Percentiles rank a stretch among this genome's conserved stretches.
These are phyloP conservation scores for Rhopilema esculentum DNA, from an alignment of 30 jellyfish, hydroid and myxozoan genomes.

Conservation along the genomic window DNA sequence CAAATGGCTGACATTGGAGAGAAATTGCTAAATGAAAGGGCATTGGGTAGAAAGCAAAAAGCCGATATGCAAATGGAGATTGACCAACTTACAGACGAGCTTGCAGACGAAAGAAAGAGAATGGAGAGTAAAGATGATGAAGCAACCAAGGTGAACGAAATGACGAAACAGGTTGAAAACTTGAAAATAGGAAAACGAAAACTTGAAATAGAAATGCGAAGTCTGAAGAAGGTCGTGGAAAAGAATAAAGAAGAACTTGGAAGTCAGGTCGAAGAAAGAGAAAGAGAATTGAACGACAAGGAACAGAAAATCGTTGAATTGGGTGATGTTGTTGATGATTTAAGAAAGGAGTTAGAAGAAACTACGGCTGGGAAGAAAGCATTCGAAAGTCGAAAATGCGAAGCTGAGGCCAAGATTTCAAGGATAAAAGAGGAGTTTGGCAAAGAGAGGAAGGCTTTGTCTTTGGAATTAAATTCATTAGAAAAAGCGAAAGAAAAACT, in stretches of 20 bases:
- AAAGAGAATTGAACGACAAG: slow-evolving; percentile 6
- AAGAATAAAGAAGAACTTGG: slow-evolving; percentile 8
- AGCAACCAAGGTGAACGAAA: background rate
- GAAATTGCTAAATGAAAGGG: slow-evolving; percentile 48
- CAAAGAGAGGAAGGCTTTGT: background rate
- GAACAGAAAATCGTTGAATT: slow-evolving; percentile 17
- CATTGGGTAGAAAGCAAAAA: slow-evolving; percentile 15
- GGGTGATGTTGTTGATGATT: background rate
- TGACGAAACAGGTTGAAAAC: background rate
- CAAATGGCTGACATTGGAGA: slow-evolving; percentile 53
- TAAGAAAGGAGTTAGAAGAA: slow-evolving; percentile 1
- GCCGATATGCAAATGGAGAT: slow-evolving; percentile 29
- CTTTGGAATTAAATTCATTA: slow-evolving; percentile 1
- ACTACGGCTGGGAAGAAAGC: background rate
- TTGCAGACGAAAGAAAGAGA: slow-evolving; percentile 4
- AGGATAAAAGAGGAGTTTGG: background rate
- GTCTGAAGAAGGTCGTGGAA: slow-evolving; percentile 6
- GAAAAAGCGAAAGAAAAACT: slow-evolving; percentile 8
- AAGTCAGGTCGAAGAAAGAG: slow-evolving; percentile 12
- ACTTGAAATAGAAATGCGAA: slow-evolving; percentile 1
- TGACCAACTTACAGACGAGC: slow-evolving; percentile 1
- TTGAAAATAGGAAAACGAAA: slow-evolving; percentile 24
- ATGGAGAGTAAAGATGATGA: background rate
- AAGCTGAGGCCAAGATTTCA: background rate
- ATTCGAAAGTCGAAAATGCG: background rate